phyloP scores from a whole-genome alignment of 2,888 invertebrate genomes.

The Desoria tigrina region DNA sequence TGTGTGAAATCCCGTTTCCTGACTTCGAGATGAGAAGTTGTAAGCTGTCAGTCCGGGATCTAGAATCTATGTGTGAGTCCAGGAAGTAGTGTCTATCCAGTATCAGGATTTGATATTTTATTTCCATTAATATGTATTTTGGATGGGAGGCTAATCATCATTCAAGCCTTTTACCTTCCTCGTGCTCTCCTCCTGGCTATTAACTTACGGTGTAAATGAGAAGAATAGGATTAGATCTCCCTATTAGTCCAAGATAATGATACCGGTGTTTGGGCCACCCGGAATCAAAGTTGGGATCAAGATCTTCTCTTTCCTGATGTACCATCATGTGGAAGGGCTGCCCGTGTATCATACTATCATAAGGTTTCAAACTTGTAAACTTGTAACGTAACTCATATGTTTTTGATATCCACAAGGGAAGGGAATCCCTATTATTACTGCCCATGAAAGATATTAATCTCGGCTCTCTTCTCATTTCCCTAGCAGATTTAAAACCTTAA shows the following conservation, averaged over 20 bases:
- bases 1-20: slow-evolving; percentile 19
- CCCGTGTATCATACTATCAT: too few species aligned
- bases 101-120: too few species aligned
- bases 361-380: too few species aligned
- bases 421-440: too few species aligned
- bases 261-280: slow-evolving; percentile 6
- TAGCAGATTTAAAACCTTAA: too few species aligned
- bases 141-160: neutral
- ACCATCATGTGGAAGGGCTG: too few species aligned
- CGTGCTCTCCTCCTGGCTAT: slow-evolving; percentile 11
- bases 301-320: too few species aligned
- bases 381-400: too few species aligned
- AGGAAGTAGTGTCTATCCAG: slow-evolving; percentile 16
- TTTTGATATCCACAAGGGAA: too few species aligned
- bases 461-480: too few species aligned
- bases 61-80: slow-evolving; percentile 17
- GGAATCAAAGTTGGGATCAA: neutral
- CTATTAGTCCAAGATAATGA: slow-evolving; percentile 5
- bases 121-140: slow-evolving; percentile 1
- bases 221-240: slow-evolving; percentile 2
- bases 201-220: slow-evolving; percentile 10
- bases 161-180: slow-evolving; percentile 2
- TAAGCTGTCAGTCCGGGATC: slow-evolving; percentile 1
- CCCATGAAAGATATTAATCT: too few species aligned
- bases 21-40: slow-evolving; percentile 1